Evolutionary conservation across 2,888 invertebrate species (phyloP).

Genomic region (Halocaridina rubra): DNA sequence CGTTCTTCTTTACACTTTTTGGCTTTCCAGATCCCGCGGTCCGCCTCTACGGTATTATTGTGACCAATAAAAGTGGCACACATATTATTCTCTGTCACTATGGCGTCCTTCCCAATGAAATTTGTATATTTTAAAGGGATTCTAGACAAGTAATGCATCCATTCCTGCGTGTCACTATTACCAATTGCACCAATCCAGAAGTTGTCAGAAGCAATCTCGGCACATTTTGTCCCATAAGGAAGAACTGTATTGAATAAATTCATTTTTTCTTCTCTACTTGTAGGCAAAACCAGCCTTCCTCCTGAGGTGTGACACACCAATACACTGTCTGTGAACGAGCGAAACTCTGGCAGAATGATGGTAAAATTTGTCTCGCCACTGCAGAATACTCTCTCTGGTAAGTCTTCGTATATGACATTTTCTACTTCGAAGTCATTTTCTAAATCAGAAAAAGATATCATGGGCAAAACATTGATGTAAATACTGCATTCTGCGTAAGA

Average conservation of each 20-base stretch:
- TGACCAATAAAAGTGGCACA: not conserved
- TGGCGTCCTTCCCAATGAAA: too few species aligned
- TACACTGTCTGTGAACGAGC: not conserved
- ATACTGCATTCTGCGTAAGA: not conserved
- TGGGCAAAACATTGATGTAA: not conserved
- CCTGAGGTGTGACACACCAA: constrained; percentile 13
- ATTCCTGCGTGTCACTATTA: not conserved
- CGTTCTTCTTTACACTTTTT: not conserved
- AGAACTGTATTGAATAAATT: not conserved
- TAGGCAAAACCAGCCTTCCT: not conserved
- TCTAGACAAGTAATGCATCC: not conserved
- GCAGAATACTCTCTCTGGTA: not conserved
- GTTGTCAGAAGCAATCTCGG: not conserved
- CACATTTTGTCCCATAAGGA: not conserved
- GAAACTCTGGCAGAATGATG: constrained; percentile 18
- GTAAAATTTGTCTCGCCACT: not conserved
- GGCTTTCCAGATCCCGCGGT: not conserved
- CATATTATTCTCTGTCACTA: too few species aligned
- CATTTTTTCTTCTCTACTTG: not conserved
- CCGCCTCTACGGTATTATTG: not conserved
- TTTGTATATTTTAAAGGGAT: not conserved
- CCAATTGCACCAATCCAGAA: constrained; percentile 7
- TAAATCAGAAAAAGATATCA: not conserved
- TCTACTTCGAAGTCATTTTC: not conserved
- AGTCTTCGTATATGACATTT: not conserved